Base-by-base conservation (phyloP, 2,888 invertebrate genomes). In the Nephrocerus scutellatus region DNA sequence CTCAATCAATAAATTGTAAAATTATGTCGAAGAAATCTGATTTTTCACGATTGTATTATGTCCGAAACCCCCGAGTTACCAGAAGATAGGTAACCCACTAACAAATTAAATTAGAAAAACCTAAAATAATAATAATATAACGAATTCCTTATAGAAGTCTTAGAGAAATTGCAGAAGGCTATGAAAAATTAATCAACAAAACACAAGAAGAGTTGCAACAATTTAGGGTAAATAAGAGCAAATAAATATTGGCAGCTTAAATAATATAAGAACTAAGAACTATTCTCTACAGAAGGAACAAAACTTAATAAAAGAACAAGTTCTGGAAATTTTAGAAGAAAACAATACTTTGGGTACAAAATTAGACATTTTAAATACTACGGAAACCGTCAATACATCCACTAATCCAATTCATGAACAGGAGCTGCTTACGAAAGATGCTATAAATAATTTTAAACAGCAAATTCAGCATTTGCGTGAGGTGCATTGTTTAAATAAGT, bases 391-490 rank as follows among this genome's bases (percentile, higher is more conserved):
- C 39, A 30, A 54, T 32, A 20, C 49, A 2, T 12, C 32, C 49
- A 22, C 30, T 34, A 30, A 38, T 31, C n/a, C n/a, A n/a, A n/a
- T n/a, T 16, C 44, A 43, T 39, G 38, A 44, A 43, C 57, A 59
- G 13, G 52, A 59, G 34, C 44, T 50, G 42, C 49, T 55, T 30
- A 57, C 55, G 10, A 58, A 52, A 21, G 61, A 67, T 18, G 61
- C 67, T 0, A 49, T 71, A 9, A 47, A 54, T 14, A 68, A 66
- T 47, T 54, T 71, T 34, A 57, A 60, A 42, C 44, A 48, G n/a
- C 71, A 72, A 54, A 59, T 71, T 35, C 52, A 57, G 4, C 47
- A 54, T 3, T 50, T 70, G n/a, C 50, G 58, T 26, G 50, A 61
- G 54, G 66, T 67, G 12, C 22, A 21, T 14, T 12, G 8, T 4